Base-by-base conservation (phyloP, 2,113 vertebrate species). In the Xerus inauris region DNA sequence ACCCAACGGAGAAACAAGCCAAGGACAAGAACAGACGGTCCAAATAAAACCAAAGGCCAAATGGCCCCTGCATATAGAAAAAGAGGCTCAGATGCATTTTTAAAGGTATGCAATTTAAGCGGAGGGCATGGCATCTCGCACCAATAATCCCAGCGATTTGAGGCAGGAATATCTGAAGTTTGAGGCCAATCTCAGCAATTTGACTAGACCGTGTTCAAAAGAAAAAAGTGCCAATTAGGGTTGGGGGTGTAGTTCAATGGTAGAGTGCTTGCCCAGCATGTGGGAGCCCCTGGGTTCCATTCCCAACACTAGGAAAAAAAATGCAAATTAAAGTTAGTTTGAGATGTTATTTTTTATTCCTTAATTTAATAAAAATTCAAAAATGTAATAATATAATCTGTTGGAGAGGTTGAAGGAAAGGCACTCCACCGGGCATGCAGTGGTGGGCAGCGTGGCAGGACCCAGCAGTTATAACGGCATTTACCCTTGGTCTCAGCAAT, bases 351-450 rank as follows among this genome's bases (percentile, higher is more conserved):
- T 49, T 73, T 57, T 85, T 17, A 71, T 30, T 20, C 26, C 19
- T 62, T 67, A 62, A 45, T 47, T 75, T 69, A 45, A 32, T 35
- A 59, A 85, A 73, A 91, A 59, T 32, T 59, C 20, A 13, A 42
- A 95, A 64, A 40, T 64, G 75, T 40, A 26, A 1, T 75, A 30
- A 62, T 38, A 19, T 24, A 42, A 67, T 57, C n/a, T 71, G 30
- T 8, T 82, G 45, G 22, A 72, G 14, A 88, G 45, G 38, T 45
- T 69, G 73, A n/a, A 42, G 57, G 57, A 24, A 59, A 26, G 57
- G 57, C 24, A 59, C 20, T 32, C 19, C 73, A 26, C 3, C 11
- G 19, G 24, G 0, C 22, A 3, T 0, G 3, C 16, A 24, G 51
- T 47, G 0, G 30, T 20, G 62, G 32, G 47, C 19, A 69, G 30